Base-by-base conservation (phyloP, 2,888 invertebrate genomes). In the Mesorhabditis spiculigera region DNA sequence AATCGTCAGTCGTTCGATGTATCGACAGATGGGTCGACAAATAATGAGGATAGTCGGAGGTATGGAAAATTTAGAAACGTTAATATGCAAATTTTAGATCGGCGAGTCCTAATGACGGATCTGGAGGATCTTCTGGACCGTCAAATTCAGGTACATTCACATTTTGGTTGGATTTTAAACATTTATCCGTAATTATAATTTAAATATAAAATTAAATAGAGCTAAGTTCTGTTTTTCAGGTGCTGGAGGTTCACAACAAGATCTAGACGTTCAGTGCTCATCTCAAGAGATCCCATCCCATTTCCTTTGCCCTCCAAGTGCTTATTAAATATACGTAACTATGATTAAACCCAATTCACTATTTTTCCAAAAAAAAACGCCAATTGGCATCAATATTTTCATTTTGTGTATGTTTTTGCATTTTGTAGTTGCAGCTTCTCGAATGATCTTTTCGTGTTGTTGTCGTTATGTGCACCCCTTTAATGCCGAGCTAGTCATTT, bases 1-100 rank as follows among this genome's bases (percentile, higher is more conserved):
- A 50, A 50, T 3, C 58, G 58, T 13, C 58, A 50, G n/a, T 50
- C 58, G 58, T 50, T 50, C 16, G 42, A 63, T n/a, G 16, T 16
- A n/a, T 16, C 16, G 63, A 63, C n/a, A 63, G 42, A 28, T 63
- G 63, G 42, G 16, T 16, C 41, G 16, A 63, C 63, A 63, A n/a
- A n/a, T n/a, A 63, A 28, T 28, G 42, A 16, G 16, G 63, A n/a
- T 28, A 63, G 42, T 63, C 63, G 42, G 16, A n/a, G 63, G 42
- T 16, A 28, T n/a, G 42, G 28, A 63, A n/a, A n/a, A 63, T 16
- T 28, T n/a, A 3, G 8, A 2, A 8, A 16, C 13, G 28, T 63
- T 16, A 8, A 63, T 63, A 8, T 16, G 28, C 3, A 63, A 28
- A 50, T 13, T 13, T 13, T n/a, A 50, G 58, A 50, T 50, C 58